Base-by-base conservation (phyloP, 2,113 vertebrate species). In the Abramis brama region DNA sequence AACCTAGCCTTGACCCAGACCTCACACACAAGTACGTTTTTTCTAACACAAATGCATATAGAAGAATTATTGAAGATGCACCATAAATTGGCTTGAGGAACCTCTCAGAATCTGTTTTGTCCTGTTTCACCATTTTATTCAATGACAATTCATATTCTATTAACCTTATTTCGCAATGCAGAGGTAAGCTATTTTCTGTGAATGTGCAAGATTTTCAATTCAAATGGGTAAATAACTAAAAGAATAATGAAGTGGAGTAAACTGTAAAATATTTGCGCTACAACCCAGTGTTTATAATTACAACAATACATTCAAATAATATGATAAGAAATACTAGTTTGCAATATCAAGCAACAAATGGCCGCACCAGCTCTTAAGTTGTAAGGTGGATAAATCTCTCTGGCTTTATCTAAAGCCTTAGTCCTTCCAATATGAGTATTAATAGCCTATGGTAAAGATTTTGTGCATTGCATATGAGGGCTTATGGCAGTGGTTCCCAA, bases 1-100 rank as follows among this genome's bases (percentile, higher is more conserved):
- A 59, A 30, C 75, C 52, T 15, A 19, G 39, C 9, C 39, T 8
- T 84, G 86, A 87, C 64, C 52, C 64, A 25, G 30, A 79, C 76
- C 76, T 57, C 36, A 85, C 84, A 57, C 60, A 60, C 55, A 71
- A 17, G 13, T 52, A 68, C 23, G 36, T 0, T 57, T 23, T 79
- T 77, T 17, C 23, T 9, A 43, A 80, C 23, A 25, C 77, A 80
- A 25, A 33, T 47, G 43, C 55, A 17, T 9, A 50, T 13, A 68
- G 8, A 30, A 71, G n/a, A 68, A 50, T 15, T n/a, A 75, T 6
- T 71, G 21, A 43, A 23, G 19, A 71, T 43, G 68, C 21, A 39
- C 3, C 8, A 39, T 71, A 71, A 23, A 39, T 57, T 57, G 6
- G 2, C 55, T 57, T 36, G 83, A 66, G 36, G 12, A 45, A n/a